These are phyloP conservation scores for Eilema sororculum DNA, from an alignment of 2,888 invertebrate species.

Conservation along the genomic window DNA sequence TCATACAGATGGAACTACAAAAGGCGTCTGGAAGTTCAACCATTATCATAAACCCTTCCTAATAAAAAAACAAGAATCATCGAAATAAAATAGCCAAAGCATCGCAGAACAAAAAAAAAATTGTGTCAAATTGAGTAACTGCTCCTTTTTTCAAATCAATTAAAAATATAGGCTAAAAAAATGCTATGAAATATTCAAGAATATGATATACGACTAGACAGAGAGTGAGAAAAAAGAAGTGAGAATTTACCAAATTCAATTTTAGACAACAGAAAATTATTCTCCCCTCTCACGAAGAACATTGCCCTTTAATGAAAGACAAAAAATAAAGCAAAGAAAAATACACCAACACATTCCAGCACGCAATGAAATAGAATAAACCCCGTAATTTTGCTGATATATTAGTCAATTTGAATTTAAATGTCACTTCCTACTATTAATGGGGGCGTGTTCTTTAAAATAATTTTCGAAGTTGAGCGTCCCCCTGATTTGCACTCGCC, in stretches of 20 bases:
- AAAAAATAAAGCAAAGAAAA: conserved; percentile 7
- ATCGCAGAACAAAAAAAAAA: no score
- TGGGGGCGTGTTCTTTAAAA: conserved; percentile 45
- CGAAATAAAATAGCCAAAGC: no score
- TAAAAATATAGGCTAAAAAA: no score
- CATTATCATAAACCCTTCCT: no score
- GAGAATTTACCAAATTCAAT: not conserved
- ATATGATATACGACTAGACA: no score
- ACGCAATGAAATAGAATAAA: conserved; percentile 10
- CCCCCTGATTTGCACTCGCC: conserved; percentile 22
- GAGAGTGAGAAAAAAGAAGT: no score
- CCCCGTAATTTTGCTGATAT: conserved; percentile 50
- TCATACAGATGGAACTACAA: no score
- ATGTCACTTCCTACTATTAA: conserved; percentile 55
- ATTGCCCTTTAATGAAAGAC: not conserved
- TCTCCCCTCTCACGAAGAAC: not conserved
- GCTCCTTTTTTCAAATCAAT: no score
- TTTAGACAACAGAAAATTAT: not conserved
- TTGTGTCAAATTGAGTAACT: no score
- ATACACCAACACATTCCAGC: conserved; percentile 4
- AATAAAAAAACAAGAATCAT: no score
- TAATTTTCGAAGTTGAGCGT: conserved; percentile 41
- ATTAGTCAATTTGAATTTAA: conserved; percentile 63
- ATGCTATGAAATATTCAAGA: no score
- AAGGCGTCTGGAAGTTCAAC: no score